Conservation (phyloP, 2,888 invertebrate genomes). For the Cabera pusaria region DNA sequence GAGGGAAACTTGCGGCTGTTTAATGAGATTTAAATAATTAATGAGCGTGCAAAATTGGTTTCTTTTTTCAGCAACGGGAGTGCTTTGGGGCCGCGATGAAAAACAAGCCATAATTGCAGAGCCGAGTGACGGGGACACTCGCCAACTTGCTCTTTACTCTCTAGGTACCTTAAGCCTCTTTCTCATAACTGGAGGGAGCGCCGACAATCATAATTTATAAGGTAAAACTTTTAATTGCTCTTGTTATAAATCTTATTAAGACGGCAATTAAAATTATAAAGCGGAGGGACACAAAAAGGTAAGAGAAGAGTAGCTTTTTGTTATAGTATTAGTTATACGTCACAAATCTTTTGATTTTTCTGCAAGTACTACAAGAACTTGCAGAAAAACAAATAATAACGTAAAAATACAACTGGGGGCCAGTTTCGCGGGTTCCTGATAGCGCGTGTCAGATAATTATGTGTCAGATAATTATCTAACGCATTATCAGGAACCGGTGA, state of each 20-base stretch:
- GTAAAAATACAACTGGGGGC: too few species aligned
- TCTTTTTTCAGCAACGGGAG: constrained; percentile 69
- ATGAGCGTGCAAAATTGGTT: constrained; percentile 82
- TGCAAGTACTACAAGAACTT: too few species aligned
- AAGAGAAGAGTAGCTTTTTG: background rate
- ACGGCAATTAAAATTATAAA: constrained; percentile 49
- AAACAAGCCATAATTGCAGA: constrained; percentile 74
- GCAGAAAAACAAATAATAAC: too few species aligned
- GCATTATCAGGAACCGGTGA: too few species aligned
- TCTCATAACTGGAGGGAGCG: constrained; percentile 46
- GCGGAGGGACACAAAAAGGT: constrained; percentile 9
- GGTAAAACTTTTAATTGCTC: constrained; percentile 61
- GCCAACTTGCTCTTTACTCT: constrained; percentile 38
- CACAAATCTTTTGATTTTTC: too few species aligned
- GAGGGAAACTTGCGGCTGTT: constrained; percentile 75
- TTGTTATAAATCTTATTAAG: constrained; percentile 54
- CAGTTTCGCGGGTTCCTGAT: too few species aligned
- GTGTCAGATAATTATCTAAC: too few species aligned
- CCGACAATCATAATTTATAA: constrained; percentile 56
- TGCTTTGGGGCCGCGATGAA: constrained; percentile 66
- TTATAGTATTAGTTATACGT: too few species aligned
- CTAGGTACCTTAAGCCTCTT: constrained; percentile 25
- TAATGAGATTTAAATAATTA: constrained; percentile 84
- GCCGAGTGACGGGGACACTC: constrained; percentile 55
- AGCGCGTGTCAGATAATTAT: too few species aligned